Base-by-base conservation (phyloP, 2,113 vertebrate genomes). In the Fulmarus glacialis region DNA sequence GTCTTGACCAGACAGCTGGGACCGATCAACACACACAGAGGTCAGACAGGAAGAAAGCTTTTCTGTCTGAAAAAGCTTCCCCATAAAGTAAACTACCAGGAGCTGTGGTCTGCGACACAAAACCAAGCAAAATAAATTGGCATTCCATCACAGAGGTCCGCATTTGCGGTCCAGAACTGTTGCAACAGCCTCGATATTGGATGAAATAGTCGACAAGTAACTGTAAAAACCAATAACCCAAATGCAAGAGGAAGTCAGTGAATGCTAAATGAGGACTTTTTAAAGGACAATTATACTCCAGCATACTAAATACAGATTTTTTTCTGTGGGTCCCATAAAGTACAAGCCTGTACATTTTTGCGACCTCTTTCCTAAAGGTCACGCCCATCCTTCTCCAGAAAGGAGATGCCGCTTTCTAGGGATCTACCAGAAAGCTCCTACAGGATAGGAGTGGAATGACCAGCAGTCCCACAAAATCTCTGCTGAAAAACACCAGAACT, bases 31-130 rank as follows among this genome's bases (percentile, higher is more conserved):
- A 58, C n/a, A 75, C 66, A 43, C 30, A 70, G 50, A 64, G 11
- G 53, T 87, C 92, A 95, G 81, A 89, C 55, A 93, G 52, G 83
- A 97, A 96, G 74, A 86, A 84, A 77, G 30, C 43, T 91, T 64
- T 72, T 50, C 68, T 87, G 72, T 94, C 89, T 87, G 58, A 66
- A 93, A 87, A 92, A 81, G 53, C 63, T 87, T 95, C 84, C 82
- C 64, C n/a, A 23, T 88, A 78, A 89, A 91, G 75, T 95, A 96
- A 96, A 96, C 93, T 82, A 91, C 36, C 26, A 89, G 47, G 60
- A 96, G 60, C 67, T 87, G 67, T 24, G 59, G 81, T 81, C 77
- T 83, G 87, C 1, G 2, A 91, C n/a, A 40, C 27, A 93, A 91
- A 72, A 80, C 8, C 34, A 71, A 64, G n/a, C 14, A 58, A 87